phyloP scores from a whole-genome alignment of 2,888 invertebrate species.

The Metellina segmentata region DNA sequence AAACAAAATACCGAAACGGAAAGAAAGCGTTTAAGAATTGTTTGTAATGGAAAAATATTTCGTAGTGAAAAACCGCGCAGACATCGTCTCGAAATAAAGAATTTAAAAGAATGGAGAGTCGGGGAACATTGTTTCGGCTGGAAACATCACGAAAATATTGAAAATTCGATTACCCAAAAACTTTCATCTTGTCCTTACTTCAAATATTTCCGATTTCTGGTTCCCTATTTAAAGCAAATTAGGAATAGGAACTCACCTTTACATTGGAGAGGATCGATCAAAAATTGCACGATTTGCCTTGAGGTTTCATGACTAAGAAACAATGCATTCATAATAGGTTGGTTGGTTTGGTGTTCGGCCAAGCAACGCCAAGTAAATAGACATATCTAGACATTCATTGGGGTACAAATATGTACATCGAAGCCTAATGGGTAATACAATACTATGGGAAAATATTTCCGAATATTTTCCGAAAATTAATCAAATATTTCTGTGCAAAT shows the following conservation, averaged over 20 bases:
- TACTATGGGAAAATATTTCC: too few relatives aligned
- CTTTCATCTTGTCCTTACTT: slow-evolving; percentile 3
- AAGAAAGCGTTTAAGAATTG: not conserved
- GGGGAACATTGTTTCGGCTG: slow-evolving; percentile 1
- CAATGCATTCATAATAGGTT: too few relatives aligned
- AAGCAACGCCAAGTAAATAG: too few relatives aligned
- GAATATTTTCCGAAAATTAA: too few relatives aligned
- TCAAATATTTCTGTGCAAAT: too few relatives aligned
- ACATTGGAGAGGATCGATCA: too few relatives aligned
- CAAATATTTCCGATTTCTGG: not conserved
- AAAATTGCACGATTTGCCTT: too few relatives aligned
- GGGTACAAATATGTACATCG: too few relatives aligned
- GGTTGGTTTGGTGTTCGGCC: too few relatives aligned
- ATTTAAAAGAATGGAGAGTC: slow-evolving; percentile 30
- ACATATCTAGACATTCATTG: too few relatives aligned
- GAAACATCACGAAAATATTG: slow-evolving; percentile 27
- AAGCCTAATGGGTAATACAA: too few relatives aligned
- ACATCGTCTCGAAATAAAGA: not conserved
- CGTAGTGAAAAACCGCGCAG: not conserved
- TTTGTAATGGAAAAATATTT: slow-evolving; percentile 8
- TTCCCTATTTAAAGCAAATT: slow-evolving; percentile 4
- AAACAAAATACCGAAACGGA: not conserved
- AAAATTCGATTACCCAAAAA: slow-evolving; percentile 30
- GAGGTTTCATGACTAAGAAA: too few relatives aligned
- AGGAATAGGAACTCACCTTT: not conserved